Conservation (phyloP, 2,797 vertebrate genomes). For the Epinephelus malabaricus region DNA sequence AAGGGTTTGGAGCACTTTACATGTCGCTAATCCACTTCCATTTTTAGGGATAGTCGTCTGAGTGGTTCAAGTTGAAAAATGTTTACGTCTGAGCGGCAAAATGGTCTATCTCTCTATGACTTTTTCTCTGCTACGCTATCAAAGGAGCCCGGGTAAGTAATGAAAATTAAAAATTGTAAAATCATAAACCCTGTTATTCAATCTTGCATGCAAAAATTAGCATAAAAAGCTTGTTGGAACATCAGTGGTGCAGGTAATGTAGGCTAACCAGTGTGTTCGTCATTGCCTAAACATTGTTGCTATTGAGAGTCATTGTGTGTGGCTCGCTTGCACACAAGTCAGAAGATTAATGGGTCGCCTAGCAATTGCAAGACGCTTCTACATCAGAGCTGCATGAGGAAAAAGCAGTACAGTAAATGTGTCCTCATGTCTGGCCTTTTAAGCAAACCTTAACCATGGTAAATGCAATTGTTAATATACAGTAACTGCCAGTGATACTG, state of each 20-base stretch:
- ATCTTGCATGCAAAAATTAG: not conserved
- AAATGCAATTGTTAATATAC: not conserved
- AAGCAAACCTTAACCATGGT: not conserved
- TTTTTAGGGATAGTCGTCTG: not conserved
- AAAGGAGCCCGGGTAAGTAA: not conserved
- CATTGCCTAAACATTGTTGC: not conserved
- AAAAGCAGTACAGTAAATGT: not conserved
- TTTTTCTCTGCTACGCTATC: not conserved
- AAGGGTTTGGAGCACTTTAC: not conserved
- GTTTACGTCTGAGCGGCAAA: not conserved
- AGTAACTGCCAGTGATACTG: not conserved
- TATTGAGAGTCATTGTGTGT: not conserved
- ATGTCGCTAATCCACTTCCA: not conserved
- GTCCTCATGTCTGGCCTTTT: not conserved
- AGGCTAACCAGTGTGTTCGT: not conserved
- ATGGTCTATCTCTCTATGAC: not conserved
- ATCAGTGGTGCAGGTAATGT: not conserved
- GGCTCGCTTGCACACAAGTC: not conserved
- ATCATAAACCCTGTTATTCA: not conserved
- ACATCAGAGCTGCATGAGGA: not conserved
- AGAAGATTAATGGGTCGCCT: constrained; percentile 23
- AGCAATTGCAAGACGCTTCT: not conserved
- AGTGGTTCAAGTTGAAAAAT: not conserved
- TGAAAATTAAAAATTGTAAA: too few relatives aligned
- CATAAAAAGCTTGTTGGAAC: not conserved